Conservation (phyloP, 2,797 vertebrate species). For the Semotilus atromaculatus region DNA sequence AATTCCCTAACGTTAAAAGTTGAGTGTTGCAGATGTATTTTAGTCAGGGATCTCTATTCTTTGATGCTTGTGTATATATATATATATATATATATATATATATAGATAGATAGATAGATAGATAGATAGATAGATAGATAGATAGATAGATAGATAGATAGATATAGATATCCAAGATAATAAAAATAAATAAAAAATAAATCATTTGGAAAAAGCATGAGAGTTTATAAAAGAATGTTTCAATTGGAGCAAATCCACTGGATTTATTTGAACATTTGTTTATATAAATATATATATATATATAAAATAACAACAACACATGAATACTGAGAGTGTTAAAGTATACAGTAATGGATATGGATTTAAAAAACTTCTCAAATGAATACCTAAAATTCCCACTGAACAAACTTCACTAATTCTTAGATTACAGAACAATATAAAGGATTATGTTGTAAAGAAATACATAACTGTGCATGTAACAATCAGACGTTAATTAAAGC, state of each 20-base stretch:
- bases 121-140: too few species aligned
- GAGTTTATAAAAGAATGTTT: not conserved
- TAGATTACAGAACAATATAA: not conserved
- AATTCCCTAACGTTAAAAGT: not conserved
- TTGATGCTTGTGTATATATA: not conserved
- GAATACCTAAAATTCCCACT: not conserved
- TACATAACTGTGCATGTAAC: too few species aligned
- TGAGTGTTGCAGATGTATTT: conserved; percentile 28
- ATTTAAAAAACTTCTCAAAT: not conserved
- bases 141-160: not conserved
- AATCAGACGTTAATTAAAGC: too few species aligned
- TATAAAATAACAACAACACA: not conserved
- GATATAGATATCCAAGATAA: not conserved
- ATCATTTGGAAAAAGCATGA: not conserved
- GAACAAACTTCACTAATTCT: not conserved
- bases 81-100: not conserved
- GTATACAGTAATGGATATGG: not conserved
- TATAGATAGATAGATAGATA: too few species aligned
- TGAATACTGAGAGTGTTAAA: not conserved
- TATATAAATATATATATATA: not conserved
- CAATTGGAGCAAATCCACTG: not conserved
- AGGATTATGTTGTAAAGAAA: too few species aligned
- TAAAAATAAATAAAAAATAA: conserved; percentile 11
- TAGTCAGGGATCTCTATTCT: conserved; percentile 13
- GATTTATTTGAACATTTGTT: not conserved